phyloP scores from a whole-genome alignment of 1,140 invertebrate species.

The Drosophila quadrilineata region DNA sequence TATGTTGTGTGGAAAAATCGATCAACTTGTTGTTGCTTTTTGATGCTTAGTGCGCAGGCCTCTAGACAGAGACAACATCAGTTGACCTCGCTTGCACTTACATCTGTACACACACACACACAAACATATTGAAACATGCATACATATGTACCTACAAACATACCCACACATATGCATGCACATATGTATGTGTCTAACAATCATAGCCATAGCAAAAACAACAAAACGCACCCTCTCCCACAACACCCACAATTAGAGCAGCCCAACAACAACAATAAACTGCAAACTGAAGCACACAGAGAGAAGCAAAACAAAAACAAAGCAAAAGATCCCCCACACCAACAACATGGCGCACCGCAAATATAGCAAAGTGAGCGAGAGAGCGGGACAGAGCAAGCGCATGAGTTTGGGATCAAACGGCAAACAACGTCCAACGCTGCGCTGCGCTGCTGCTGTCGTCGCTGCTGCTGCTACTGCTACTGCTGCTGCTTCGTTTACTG shows the following conservation, averaged over 20 bases:
- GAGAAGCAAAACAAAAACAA: slow-evolving; percentile 33
- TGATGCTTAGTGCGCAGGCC: slow-evolving; percentile 31
- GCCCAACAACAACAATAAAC: no score
- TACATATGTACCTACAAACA: slow-evolving; percentile 1
- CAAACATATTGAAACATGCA: slow-evolving; percentile 5
- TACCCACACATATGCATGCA: not conserved
- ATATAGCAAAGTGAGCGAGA: not conserved
- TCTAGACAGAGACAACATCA: not conserved
- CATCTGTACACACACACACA: not conserved
- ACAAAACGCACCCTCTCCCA: slow-evolving; percentile 44
- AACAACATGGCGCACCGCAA: not conserved
- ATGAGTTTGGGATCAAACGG: not conserved
- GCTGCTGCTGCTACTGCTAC: no score
- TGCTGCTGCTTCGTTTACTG: no score
- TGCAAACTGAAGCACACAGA: no score
- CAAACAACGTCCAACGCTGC: no score
- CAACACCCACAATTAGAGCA: slow-evolving; percentile 45
- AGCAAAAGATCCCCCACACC: slow-evolving; percentile 60
- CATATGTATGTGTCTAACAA: slow-evolving; percentile 8
- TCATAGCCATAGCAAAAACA: slow-evolving; percentile 38
- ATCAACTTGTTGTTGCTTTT: slow-evolving; percentile 34
- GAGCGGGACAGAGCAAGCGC: not conserved
- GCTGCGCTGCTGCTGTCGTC: no score
- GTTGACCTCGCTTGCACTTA: slow-evolving; percentile 20
- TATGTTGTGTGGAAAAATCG: slow-evolving; percentile 57